Percentiles rank a stretch among this genome's conserved stretches.
Conservation (phyloP, 2,113 vertebrate species). For the Cryptotis parvus region DNA sequence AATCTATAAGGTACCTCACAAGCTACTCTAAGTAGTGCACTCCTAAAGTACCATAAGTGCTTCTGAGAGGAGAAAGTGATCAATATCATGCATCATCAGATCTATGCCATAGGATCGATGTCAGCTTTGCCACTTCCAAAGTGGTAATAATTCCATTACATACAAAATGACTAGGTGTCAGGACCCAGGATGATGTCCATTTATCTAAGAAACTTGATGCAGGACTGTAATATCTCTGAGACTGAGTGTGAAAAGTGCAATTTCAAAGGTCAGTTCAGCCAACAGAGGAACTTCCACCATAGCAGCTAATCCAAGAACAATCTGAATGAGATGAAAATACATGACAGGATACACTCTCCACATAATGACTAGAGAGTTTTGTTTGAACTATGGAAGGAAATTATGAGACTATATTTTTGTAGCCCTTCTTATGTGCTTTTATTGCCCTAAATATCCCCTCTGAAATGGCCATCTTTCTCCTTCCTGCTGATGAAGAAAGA, state of each 20-base stretch:
- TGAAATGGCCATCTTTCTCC: neutral
- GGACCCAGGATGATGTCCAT: no score
- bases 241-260: neutral
- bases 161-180: neutral
- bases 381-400: slow-evolving; percentile 23
- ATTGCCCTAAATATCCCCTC: neutral
- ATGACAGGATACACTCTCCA: neutral
- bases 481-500: neutral
- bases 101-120: neutral
- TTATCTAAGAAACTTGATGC: no score
- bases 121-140: slow-evolving; percentile 37
- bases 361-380: neutral
- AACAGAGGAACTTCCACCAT: neutral
- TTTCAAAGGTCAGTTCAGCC: neutral
- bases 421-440: neutral
- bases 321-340: slow-evolving; percentile 10
- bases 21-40: neutral
- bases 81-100: neutral
- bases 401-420: neutral
- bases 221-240: no score
- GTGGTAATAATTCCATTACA: neutral
- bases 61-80: neutral
- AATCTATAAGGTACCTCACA: neutral
- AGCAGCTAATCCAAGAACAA: neutral
- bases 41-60: neutral